These are phyloP conservation scores for Pyxicephalus adspersus DNA, from an alignment of 2,113 vertebrate genomes.

Conservation along the genomic window DNA sequence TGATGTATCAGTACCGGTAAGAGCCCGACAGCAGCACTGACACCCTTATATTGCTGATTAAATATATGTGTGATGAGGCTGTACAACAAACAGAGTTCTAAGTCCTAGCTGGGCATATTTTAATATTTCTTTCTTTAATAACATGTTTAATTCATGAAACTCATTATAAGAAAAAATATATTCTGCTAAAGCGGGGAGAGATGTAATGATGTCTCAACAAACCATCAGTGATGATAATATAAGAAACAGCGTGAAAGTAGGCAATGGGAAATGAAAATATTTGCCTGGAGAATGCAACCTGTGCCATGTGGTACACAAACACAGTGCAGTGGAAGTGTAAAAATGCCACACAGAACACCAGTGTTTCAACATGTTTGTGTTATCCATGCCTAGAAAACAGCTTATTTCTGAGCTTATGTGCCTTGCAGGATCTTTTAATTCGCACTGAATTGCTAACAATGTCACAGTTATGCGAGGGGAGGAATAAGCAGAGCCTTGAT, in stretches of 20 bases:
- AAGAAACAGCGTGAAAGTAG: not conserved
- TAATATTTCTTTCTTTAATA: conserved; percentile 30
- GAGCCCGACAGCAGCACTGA: not conserved
- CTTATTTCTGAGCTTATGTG: not conserved
- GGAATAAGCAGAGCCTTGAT: not conserved
- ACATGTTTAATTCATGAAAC: conserved; percentile 38
- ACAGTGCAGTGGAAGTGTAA: not conserved
- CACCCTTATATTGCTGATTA: not conserved
- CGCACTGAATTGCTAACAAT: conserved; percentile 6
- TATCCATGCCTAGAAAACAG: not conserved
- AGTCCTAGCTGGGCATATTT: not conserved
- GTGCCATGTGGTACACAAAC: not conserved
- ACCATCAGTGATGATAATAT: conserved; percentile 1
- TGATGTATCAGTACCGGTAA: no score
- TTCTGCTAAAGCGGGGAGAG: not conserved
- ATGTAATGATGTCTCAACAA: conserved; percentile 24
- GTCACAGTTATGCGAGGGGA: not conserved
- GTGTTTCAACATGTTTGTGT: not conserved
- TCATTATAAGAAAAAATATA: conserved; percentile 4
- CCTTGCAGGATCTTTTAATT: conserved; percentile 7
- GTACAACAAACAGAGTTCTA: not conserved
- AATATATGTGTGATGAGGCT: not conserved
- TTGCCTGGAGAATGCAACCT: conserved; percentile 9
- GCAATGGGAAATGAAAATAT: conserved; percentile 21
- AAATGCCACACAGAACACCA: not conserved